Evolutionary conservation across 2,113 vertebrate genomes (phyloP).

Genomic region (Megalops atlanticus): DNA sequence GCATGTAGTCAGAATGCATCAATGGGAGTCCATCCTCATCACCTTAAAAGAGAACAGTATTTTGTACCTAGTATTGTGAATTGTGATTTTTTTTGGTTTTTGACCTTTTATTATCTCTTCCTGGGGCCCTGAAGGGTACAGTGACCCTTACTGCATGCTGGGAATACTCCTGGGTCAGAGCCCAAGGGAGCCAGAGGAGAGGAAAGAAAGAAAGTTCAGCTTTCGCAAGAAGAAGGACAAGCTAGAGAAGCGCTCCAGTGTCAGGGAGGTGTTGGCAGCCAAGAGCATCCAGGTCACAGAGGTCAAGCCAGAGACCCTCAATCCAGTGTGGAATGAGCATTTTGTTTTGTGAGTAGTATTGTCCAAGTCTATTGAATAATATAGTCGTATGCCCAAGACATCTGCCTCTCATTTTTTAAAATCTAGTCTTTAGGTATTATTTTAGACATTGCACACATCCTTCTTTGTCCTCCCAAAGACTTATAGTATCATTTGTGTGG

Average conservation of each 20-base stretch:
- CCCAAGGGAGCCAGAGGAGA: slow-evolving; percentile 68
- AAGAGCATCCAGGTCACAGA: slow-evolving; percentile 84
- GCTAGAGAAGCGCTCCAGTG: slow-evolving; percentile 77
- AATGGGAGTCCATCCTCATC: not conserved
- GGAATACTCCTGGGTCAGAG: slow-evolving; percentile 82
- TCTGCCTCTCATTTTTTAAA: no score
- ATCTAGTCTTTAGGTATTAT: no score
- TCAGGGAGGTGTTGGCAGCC: slow-evolving; percentile 76
- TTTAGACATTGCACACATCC: no score
- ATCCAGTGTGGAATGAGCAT: slow-evolving; percentile 86
- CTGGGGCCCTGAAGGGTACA: slow-evolving; percentile 73
- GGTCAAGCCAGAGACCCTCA: slow-evolving; percentile 85
- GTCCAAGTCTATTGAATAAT: no score
- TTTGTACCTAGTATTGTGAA: not conserved
- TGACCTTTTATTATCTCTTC: not conserved
- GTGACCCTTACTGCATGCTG: slow-evolving; percentile 91
- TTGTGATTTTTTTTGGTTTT: not conserved
- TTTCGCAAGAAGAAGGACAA: slow-evolving; percentile 82
- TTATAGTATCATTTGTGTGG: no score
- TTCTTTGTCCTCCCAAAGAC: no score
- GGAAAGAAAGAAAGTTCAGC: slow-evolving; percentile 83
- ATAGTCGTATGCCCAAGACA: no score
- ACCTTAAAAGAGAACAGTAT: not conserved
- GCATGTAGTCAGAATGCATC: not conserved
- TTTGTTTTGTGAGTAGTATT: slow-evolving; percentile 80